Evolutionary conservation across 2,797 vertebrate genomes (phyloP).

Genomic region (Melanotaenia nigrans): DNA sequence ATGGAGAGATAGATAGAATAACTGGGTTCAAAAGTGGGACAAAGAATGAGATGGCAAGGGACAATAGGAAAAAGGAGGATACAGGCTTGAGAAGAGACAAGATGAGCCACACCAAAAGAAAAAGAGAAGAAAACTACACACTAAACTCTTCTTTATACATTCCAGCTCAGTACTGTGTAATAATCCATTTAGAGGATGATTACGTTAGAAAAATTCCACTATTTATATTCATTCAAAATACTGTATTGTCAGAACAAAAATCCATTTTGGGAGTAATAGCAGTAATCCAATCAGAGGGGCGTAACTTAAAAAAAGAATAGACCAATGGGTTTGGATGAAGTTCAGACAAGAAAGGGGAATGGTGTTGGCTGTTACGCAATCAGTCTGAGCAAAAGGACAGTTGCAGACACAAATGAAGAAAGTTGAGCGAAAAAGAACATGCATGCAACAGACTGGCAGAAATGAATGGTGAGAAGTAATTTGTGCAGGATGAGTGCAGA

Average conservation of each 20-base stretch:
- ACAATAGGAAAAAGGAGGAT: conserved; percentile 52
- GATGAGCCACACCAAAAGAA: conserved; percentile 54
- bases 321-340: conserved; percentile 44
- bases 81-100: conserved; percentile 42
- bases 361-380: conserved; percentile 13
- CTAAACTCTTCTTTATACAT: conserved; percentile 58
- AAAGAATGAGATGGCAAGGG: conserved; percentile 57
- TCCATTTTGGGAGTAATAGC: conserved; percentile 54
- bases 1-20: conserved; percentile 66
- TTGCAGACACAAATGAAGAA: conserved; percentile 40
- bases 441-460: conserved; percentile 35
- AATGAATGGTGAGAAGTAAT: conserved; percentile 36
- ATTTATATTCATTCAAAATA: conserved; percentile 64
- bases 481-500: conserved; percentile 37
- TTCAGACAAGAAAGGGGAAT: conserved; percentile 16
- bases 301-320: conserved; percentile 34
- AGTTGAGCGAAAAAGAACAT: conserved; percentile 33
- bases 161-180: conserved; percentile 58
- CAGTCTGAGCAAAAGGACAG: conserved; percentile 39
- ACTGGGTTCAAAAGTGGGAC: conserved; percentile 79
- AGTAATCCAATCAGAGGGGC: conserved; percentile 64
- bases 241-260: conserved; percentile 62
- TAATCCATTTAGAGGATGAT: conserved; percentile 64
- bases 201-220: conserved; percentile 58
- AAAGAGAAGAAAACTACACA: conserved; percentile 39